Conservation (phyloP, 2,113 vertebrate species). For the Pomatorhinus ruficollis region DNA sequence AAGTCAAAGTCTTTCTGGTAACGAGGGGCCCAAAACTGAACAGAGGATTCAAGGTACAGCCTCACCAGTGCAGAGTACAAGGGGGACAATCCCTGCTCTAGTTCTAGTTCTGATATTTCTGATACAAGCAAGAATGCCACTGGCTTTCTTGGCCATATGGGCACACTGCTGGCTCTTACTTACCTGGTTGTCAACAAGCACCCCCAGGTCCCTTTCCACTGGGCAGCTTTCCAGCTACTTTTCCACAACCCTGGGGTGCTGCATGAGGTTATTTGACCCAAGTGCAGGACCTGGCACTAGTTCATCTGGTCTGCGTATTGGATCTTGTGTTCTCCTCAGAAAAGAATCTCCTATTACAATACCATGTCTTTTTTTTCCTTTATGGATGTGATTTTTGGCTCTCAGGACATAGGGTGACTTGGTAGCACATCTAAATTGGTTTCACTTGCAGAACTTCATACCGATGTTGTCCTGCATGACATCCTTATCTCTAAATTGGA, state of each 20-base stretch:
- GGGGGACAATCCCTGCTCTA: accelerated
- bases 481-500: not conserved
- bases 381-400: not conserved
- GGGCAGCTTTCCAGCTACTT: not conserved
- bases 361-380: not conserved
- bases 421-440: not conserved
- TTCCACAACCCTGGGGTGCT: not conserved
- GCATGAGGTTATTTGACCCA: not conserved
- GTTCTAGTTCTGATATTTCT: not conserved
- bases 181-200: not conserved
- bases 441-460: not conserved
- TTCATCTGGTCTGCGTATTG: not conserved
- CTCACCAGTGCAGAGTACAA: not conserved
- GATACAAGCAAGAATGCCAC: not conserved
- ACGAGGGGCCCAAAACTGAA: not conserved
- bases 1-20: not conserved
- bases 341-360: not conserved
- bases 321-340: not conserved
- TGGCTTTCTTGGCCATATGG: not conserved
- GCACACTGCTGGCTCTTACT: not conserved
- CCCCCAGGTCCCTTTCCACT: not conserved
- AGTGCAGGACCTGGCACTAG: not conserved
- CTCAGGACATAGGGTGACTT: not conserved
- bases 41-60: not conserved
- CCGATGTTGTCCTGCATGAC: not conserved